phyloP scores from a whole-genome alignment of 2,797 vertebrate species.

The Rhynchotus rufescens region DNA sequence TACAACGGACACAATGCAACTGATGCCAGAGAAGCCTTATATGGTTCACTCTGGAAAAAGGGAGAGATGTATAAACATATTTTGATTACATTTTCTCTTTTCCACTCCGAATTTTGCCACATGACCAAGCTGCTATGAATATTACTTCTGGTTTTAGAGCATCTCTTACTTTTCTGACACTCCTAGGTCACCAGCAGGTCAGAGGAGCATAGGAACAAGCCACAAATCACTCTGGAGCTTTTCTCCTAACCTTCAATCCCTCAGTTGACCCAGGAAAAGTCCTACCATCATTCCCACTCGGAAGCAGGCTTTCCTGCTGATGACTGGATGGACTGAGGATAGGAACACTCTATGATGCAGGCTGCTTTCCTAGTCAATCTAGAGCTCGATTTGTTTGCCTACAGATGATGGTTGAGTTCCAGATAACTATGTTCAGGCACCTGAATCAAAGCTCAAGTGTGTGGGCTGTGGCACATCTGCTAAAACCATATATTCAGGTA shows the following conservation, averaged over 20 bases:
- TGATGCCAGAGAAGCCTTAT: neutral
- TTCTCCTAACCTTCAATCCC: too few relatives aligned
- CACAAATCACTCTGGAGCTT: neutral
- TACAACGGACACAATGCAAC: neutral
- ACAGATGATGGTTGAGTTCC: neutral
- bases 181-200: neutral
- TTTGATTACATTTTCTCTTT: neutral
- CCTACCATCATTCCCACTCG: neutral
- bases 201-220: neutral
- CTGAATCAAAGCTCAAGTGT: neutral
- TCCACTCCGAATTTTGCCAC: neutral
- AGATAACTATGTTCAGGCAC: neutral
- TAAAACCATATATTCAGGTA: too few relatives aligned
- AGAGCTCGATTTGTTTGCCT: neutral
- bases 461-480: too few relatives aligned
- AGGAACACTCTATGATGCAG: neutral
- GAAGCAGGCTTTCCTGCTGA: neutral
- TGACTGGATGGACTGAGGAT: neutral
- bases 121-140: neutral
- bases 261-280: neutral
- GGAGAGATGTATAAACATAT: neutral
- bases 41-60: fast-evolving
- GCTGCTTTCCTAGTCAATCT: neutral
- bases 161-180: neutral
- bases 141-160: fast-evolving